A percentile compares a stretch with the other conserved stretches of the same genome.
Evolutionary conservation across 2,113 vertebrate species (phyloP).

Genomic region (Grammomys dolichurus): DNA sequence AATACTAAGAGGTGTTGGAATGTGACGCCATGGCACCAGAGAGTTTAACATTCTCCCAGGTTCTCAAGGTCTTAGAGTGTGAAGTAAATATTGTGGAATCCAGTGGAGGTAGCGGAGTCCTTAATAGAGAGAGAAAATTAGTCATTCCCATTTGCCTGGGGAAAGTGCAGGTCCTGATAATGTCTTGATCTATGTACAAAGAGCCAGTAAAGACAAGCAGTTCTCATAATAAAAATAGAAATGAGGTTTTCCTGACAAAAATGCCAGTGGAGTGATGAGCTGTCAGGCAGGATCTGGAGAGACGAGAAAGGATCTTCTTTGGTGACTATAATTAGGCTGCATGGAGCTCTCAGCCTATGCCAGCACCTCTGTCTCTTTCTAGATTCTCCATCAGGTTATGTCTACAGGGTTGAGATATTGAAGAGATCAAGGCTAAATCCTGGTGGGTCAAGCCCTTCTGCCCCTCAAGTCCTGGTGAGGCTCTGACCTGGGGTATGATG

Average conservation of each 20-base stretch:
- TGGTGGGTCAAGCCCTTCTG: neutral
- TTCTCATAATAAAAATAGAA: constrained; percentile 82
- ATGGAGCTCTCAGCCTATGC: neutral
- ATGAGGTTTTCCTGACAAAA: constrained; percentile 74
- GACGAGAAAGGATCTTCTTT: constrained; percentile 46
- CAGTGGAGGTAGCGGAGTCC: constrained; percentile 51
- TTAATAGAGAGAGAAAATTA: constrained; percentile 84
- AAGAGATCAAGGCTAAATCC: neutral
- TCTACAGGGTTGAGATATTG: neutral
- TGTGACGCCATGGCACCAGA: neutral
- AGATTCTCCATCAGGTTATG: rapidly evolving
- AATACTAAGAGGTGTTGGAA: neutral
- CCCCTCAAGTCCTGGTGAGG: neutral
- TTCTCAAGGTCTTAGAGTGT: neutral
- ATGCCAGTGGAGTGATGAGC: constrained; percentile 66
- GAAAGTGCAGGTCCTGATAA: constrained; percentile 75
- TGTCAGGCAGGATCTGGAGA: constrained; percentile 64
- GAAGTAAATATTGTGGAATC: constrained; percentile 70
- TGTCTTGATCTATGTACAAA: constrained; percentile 83
- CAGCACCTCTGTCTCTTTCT: neutral
- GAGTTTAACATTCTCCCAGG: constrained; percentile 57
- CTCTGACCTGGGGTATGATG: neutral
- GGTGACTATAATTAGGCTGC: constrained; percentile 75
- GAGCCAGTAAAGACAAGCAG: constrained; percentile 72
- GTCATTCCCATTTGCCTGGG: constrained; percentile 79